phyloP scores from a whole-genome alignment of 2,113 vertebrate species.

The Gymnocephalus cernua region DNA sequence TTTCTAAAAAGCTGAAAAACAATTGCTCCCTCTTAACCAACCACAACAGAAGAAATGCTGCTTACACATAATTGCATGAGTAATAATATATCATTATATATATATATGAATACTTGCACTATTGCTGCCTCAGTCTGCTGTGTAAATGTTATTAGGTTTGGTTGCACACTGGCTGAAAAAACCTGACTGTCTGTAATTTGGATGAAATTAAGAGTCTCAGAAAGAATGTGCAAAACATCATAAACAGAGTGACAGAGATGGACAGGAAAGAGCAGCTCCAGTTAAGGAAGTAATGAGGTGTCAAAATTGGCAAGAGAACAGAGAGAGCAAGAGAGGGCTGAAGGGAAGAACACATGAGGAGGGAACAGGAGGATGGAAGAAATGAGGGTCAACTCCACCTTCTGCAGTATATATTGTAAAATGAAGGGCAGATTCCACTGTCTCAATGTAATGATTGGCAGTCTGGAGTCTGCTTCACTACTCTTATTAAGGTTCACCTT shows the following conservation, averaged over 20 bases:
- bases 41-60: background rate
- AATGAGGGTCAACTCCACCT: constrained; percentile 42
- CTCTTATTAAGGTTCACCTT: constrained; percentile 11
- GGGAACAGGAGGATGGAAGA: background rate
- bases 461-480: background rate
- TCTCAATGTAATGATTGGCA: constrained; percentile 14
- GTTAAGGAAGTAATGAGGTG: background rate
- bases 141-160: background rate
- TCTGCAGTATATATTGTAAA: constrained; percentile 14
- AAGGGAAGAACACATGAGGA: background rate
- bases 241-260: background rate
- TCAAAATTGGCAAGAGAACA: background rate
- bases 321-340: background rate
- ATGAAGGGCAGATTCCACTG: background rate
- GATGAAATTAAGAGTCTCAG: background rate
- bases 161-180: background rate
- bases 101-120: background rate
- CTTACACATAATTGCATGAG: background rate
- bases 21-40: too few relatives aligned
- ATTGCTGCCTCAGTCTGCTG: background rate
- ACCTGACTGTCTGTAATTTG: background rate
- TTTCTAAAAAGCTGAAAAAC: too few relatives aligned
- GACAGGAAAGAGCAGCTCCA: constrained; percentile 10
- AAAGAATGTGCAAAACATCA: background rate
- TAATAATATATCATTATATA: background rate